These are phyloP conservation scores for Geodia barretti DNA, from an alignment of 37 sponge, comb jelly and placozoan species.

Conservation along the genomic window DNA sequence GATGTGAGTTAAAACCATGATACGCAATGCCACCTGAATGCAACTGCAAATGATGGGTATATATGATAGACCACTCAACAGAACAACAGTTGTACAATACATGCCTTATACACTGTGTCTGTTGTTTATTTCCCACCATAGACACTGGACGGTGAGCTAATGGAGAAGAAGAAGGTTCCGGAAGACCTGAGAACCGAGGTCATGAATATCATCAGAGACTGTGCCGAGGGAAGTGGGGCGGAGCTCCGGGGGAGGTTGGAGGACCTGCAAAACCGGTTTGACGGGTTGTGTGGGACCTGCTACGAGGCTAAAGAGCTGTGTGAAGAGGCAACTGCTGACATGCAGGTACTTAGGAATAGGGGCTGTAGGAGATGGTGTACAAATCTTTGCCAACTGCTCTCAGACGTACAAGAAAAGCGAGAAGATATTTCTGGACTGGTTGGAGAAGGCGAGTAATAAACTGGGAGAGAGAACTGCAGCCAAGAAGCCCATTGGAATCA, in stretches of 20 bases:
- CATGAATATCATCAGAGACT: not conserved
- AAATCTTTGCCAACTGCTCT: no score
- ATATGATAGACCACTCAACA: not conserved
- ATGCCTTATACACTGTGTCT: no score
- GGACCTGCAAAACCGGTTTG: slow-evolving; percentile 11
- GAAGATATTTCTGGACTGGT: slow-evolving; percentile 12
- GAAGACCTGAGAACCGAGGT: slow-evolving; percentile 19
- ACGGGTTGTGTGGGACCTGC: not conserved
- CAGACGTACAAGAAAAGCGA: slow-evolving; percentile 20
- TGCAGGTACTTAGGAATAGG: slow-evolving; percentile 14
- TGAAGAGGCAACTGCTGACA: slow-evolving; percentile 37
- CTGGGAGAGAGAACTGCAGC: slow-evolving; percentile 3
- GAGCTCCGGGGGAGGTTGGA: not conserved
- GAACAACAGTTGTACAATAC: no score
- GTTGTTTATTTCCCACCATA: not conserved
- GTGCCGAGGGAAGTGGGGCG: slow-evolving; percentile 10
- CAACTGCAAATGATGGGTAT: not conserved
- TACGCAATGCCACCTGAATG: no score
- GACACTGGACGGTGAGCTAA: slow-evolving; percentile 23
- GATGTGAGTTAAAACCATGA: slow-evolving; percentile 36
- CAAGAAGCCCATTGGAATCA: slow-evolving; percentile 53
- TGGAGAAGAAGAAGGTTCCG: slow-evolving; percentile 11
- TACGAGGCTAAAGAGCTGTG: slow-evolving; percentile 39
- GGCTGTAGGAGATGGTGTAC: not conserved
- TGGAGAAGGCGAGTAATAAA: not conserved